A percentile compares a stretch with the other conserved stretches of the same genome.
Conservation (phyloP, 2,113 vertebrate genomes). For the Leucosticte australis region DNA sequence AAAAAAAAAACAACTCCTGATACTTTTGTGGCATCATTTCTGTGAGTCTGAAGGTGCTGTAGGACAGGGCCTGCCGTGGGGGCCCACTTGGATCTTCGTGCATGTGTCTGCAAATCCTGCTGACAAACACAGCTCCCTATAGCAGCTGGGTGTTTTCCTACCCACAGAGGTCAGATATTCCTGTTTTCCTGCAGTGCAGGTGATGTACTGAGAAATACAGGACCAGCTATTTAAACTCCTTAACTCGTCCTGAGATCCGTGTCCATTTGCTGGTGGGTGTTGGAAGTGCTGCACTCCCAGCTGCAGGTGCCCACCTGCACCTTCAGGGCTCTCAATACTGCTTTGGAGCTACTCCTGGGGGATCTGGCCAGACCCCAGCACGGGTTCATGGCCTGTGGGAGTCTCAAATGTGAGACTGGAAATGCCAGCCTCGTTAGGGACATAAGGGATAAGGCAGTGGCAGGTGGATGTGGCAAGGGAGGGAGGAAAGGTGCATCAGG, state of each 20-base stretch:
- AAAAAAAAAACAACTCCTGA: background rate
- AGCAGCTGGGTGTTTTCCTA: background rate
- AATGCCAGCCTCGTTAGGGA: background rate
- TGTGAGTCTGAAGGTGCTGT: background rate
- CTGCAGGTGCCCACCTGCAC: background rate
- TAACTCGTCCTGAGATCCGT: background rate
- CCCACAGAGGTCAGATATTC: background rate
- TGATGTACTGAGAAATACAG: background rate
- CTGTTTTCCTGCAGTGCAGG: background rate
- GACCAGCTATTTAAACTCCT: rapidly evolving
- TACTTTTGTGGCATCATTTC: background rate
- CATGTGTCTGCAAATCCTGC: no score
- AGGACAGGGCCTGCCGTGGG: background rate
- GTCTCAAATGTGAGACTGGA: background rate
- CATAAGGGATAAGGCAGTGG: background rate
- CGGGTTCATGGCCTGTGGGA: background rate
- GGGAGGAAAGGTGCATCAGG: background rate
- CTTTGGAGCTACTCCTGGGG: background rate
- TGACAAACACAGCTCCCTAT: rapidly evolving
- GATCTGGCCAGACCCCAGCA: background rate
- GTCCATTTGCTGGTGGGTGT: background rate
- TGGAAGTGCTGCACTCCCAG: background rate
- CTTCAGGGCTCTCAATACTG: background rate
- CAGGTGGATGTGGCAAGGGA: background rate
- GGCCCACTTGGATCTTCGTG: background rate